A percentile compares a stretch with the other conserved stretches of the same genome.
Conservation (phyloP, 2,113 vertebrate genomes). For the Macrotus californicus region DNA sequence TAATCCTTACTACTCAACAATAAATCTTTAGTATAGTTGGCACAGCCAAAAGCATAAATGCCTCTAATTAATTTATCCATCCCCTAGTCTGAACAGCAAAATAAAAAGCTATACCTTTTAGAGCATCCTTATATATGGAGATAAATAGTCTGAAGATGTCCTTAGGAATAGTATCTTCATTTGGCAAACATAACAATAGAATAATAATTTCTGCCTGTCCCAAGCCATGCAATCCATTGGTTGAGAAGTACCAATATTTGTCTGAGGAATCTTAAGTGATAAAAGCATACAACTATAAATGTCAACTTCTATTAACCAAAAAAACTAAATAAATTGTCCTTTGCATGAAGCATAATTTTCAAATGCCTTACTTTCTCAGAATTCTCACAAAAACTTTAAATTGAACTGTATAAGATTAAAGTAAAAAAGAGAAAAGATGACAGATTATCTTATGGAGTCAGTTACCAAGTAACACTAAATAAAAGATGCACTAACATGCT, state of each 20-base stretch:
- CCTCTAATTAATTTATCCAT: slow-evolving; percentile 5
- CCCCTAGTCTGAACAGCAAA: background rate
- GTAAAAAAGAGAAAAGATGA: background rate
- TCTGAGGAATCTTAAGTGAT: slow-evolving; percentile 83
- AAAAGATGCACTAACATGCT: background rate
- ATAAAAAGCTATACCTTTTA: slow-evolving; percentile 83
- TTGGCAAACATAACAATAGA: slow-evolving; percentile 86
- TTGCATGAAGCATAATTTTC: slow-evolving; percentile 1
- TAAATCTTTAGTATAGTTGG: background rate
- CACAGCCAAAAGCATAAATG: background rate
- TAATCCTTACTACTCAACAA: too few relatives aligned
- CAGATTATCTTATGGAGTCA: background rate
- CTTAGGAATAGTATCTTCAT: slow-evolving; percentile 87
- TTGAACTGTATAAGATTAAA: background rate
- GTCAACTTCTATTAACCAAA: slow-evolving; percentile 34
- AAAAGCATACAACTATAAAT: slow-evolving; percentile 62
- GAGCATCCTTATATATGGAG: slow-evolving; percentile 91
- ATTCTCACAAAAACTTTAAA: slow-evolving; percentile 41
- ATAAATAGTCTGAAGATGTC: slow-evolving; percentile 91
- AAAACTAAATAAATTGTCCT: slow-evolving; percentile 24
- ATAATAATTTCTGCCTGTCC: slow-evolving; percentile 94
- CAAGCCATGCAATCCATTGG: slow-evolving; percentile 91
- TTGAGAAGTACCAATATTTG: slow-evolving; percentile 94
- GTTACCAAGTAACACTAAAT: slow-evolving; percentile 1
- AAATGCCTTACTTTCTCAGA: slow-evolving; percentile 25